phyloP scores from a whole-genome alignment of 1,140 invertebrate genomes.

The Macrotrachela quadricornifera region DNA sequence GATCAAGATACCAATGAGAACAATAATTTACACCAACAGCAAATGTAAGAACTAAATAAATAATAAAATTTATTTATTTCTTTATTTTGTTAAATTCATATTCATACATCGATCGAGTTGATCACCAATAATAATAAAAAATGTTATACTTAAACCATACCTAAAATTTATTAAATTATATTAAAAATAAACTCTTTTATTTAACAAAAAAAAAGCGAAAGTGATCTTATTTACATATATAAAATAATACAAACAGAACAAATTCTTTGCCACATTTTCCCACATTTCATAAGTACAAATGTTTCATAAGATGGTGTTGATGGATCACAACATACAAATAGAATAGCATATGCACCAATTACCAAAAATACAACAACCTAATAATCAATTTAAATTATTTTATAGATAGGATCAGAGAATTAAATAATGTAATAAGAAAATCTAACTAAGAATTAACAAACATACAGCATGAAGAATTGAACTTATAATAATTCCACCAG shows the following conservation, averaged over 20 bases:
- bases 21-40: constrained; percentile 15
- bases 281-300: constrained; percentile 37
- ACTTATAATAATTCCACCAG: constrained; percentile 41
- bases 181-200: no score
- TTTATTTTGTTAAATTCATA: background rate
- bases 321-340: constrained; percentile 41
- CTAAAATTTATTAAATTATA: no score
- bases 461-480: constrained; percentile 37
- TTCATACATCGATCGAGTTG: constrained; percentile 41
- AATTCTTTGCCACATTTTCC: constrained; percentile 33
- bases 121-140: constrained; percentile 47
- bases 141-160: constrained; percentile 46
- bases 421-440: no score
- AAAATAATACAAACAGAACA: constrained; percentile 37
- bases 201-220: no score
- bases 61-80: no score
- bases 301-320: constrained; percentile 29
- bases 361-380: constrained; percentile 39
- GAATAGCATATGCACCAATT: constrained; percentile 36
- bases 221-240: constrained; percentile 43
- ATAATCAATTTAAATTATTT: constrained; percentile 11
- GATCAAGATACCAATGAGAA: constrained; percentile 38
- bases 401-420: no score
- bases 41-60: no score
- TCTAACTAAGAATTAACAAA: constrained; percentile 6